phyloP scores from a whole-genome alignment of 2,113 vertebrate genomes.

The Cyanoderma ruficeps region DNA sequence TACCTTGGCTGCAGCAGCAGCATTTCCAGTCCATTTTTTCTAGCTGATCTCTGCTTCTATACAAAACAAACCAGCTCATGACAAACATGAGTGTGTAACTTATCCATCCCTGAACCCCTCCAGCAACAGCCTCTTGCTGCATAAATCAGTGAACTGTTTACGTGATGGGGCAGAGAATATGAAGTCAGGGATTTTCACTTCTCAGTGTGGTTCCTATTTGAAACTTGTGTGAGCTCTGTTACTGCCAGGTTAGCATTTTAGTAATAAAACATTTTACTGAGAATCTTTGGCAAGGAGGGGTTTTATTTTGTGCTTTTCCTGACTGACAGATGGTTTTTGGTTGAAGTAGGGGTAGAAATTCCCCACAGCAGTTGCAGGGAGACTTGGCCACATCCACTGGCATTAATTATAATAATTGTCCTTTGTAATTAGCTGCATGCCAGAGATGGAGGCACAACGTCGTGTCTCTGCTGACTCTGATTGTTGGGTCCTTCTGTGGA shows the following conservation, averaged over 20 bases:
- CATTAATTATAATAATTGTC: conserved; percentile 70
- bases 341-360: conserved; percentile 62
- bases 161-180: neutral
- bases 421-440: conserved; percentile 42
- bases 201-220: neutral
- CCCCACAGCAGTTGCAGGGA: conserved; percentile 57
- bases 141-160: neutral
- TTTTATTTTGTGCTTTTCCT: conserved; percentile 45
- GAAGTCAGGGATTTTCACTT: neutral
- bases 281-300: conserved; percentile 26
- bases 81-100: neutral
- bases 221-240: neutral
- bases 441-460: conserved; percentile 34
- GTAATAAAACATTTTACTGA: conserved; percentile 23
- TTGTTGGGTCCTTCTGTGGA: conserved; percentile 33
- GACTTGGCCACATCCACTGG: conserved; percentile 60
- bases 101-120: neutral
- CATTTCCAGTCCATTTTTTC: neutral
- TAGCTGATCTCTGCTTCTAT: neutral
- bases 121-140: neutral
- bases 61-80: neutral
- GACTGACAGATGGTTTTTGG: conserved; percentile 63
- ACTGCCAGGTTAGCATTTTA: conserved; percentile 16
- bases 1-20: neutral
- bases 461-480: conserved; percentile 46